A percentile compares a stretch with the other conserved stretches of the same genome.
Conservation (phyloP, 1,140 invertebrate genomes). For the Panulirus ornatus region DNA sequence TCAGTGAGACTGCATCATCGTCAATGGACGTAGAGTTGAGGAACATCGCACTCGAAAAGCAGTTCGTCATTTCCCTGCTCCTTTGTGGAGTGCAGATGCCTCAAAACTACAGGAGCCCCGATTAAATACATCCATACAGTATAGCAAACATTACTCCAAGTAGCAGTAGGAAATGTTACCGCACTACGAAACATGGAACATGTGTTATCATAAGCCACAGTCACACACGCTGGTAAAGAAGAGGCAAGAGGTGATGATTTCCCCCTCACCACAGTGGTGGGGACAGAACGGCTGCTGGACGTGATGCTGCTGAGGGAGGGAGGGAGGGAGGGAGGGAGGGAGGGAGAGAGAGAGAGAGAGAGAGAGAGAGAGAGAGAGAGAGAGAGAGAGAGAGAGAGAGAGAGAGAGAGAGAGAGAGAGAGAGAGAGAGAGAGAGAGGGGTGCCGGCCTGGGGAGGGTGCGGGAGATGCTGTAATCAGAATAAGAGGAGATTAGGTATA, state of each 20-base stretch:
- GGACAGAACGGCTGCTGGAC: background rate
- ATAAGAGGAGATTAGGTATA: conserved; percentile 20
- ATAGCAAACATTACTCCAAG: too few species aligned
- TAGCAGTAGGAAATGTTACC: too few species aligned
- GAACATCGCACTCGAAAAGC: too few species aligned
- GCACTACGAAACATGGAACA: too few species aligned
- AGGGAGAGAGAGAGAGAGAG: background rate
- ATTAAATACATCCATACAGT: too few species aligned
- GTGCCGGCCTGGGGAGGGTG: background rate
- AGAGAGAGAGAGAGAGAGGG: background rate
- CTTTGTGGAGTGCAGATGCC: too few species aligned
- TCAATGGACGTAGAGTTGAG: too few species aligned
- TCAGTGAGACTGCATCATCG: too few species aligned
- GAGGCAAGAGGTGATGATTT: background rate
- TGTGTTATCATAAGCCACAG: too few species aligned
- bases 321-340: background rate
- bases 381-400: conserved; percentile 25
- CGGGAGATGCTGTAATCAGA: background rate
- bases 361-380: conserved; percentile 29
- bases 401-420: conserved; percentile 38
- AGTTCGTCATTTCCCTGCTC: too few species aligned
- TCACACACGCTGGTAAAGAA: too few species aligned
- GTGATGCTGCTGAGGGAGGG: background rate
- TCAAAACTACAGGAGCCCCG: too few species aligned
- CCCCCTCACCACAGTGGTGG: background rate